phyloP scores from a whole-genome alignment of 2,888 invertebrate species.

The Oscheius sp. region DNA sequence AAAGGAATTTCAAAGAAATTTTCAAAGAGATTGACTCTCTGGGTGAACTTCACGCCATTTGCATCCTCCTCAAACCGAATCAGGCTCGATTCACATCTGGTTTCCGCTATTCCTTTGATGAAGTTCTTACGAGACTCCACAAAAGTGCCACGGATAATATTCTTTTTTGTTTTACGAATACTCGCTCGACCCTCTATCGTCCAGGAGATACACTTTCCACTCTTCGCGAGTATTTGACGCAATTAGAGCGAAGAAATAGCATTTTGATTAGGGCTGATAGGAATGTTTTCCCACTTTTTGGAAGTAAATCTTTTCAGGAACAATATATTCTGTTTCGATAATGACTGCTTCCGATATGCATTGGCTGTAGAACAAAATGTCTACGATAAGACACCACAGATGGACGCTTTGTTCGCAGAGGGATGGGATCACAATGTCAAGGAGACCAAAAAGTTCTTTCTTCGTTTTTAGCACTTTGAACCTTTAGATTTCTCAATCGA shows the following conservation, averaged over 20 bases:
- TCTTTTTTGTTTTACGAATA: constrained; percentile 56
- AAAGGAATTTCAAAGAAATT: constrained; percentile 11
- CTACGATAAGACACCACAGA: background rate
- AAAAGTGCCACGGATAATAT: constrained; percentile 50
- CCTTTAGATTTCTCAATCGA: background rate
- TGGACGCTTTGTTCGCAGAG: background rate
- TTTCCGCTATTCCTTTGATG: constrained; percentile 53
- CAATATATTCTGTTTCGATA: constrained; percentile 14
- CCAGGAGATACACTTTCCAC: background rate
- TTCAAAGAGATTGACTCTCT: background rate
- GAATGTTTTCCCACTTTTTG: background rate
- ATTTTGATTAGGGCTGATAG: background rate
- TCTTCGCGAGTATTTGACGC: background rate
- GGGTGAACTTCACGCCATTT: constrained; percentile 39
- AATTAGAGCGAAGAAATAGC: background rate
- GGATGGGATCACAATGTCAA: background rate
- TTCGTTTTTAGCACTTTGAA: no score
- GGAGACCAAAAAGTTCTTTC: background rate
- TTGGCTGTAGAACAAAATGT: background rate
- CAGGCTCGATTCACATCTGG: constrained; percentile 28
- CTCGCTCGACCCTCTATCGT: constrained; percentile 13
- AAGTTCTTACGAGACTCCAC: constrained; percentile 53
- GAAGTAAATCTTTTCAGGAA: background rate
- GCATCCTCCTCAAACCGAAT: constrained; percentile 49
- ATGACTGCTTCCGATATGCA: constrained; percentile 14